Percentiles rank a stretch among this genome's conserved stretches.
These are phyloP conservation scores for Numida meleagris DNA, from an alignment of 2,113 vertebrate genomes.

Conservation along the genomic window DNA sequence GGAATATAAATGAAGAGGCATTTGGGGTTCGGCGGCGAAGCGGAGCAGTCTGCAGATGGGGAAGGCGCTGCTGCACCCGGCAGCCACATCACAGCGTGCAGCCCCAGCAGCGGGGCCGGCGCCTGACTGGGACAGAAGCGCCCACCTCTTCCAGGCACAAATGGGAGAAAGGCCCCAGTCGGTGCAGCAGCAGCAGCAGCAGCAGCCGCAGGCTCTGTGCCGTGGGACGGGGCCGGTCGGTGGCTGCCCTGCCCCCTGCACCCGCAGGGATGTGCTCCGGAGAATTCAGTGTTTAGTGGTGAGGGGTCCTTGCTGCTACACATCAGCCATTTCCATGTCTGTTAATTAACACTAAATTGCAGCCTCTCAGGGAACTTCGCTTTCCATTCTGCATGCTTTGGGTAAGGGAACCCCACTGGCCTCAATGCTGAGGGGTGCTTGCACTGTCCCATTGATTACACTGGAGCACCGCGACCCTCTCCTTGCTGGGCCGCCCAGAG, in stretches of 20 bases:
- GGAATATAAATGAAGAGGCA: conserved; percentile 51
- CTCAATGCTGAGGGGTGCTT: background rate
- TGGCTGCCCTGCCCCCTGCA: background rate
- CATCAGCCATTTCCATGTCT: background rate
- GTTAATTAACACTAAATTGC: background rate
- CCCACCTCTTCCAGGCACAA: background rate
- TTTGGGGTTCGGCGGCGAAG: background rate
- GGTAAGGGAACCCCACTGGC: background rate
- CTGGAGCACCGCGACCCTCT: background rate
- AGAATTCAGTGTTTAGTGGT: background rate
- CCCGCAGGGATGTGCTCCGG: background rate
- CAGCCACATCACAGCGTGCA: background rate
- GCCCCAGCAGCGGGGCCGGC: background rate
- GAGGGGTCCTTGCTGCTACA: background rate
- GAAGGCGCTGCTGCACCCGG: background rate
- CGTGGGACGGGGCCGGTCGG: background rate
- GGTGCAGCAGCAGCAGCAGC: background rate
- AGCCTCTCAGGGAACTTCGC: background rate
- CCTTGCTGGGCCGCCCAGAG: background rate
- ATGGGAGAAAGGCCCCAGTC: background rate
- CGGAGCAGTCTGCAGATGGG: background rate
- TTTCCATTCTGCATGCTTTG: background rate
- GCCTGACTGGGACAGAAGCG: background rate
- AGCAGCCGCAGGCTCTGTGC: background rate
- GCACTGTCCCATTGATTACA: background rate